Evolutionary conservation across 53 echinoderm and acorn worm genomes (phyloP), one percentile per base, ranked within the genome.

Genomic region (Stichopus horrens): DNA sequence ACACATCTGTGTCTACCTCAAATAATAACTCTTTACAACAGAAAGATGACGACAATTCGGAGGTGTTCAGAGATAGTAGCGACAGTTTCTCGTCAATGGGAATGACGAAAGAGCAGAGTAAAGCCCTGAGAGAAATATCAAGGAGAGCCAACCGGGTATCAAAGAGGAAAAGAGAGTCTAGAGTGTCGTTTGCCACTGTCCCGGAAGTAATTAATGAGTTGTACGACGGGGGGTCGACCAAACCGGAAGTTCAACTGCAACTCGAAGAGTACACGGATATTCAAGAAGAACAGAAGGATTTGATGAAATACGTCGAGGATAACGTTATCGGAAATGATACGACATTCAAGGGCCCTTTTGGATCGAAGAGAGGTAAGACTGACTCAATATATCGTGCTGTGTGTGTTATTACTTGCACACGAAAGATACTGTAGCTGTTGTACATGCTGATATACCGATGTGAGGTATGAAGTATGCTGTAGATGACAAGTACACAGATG

Each of bases 291-390:
- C 78, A 88, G 54, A 83, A 76, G 53, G 83, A 90, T 16, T 83
- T 96, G 65, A 90, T 96, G 56, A 93, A 90, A 76, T 96, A 93
- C 63, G 90, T 96, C 0, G 95, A 96, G 67, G 93, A 95, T 78
- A 93, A 96, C 57, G 93, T 95, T 57, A 88, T 95, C 67, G 96
- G 96, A 14, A 93, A 91, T 79, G 93, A 93, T 60, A 89, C 95
- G 54, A 80, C 80, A 51, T 93, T 94, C 79, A 77, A 90, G 11
- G 95, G 96, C 88, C 96, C 96, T 37, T 94, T 92, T 68, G 96
- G 96, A 65, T 74, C 88, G 65, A 90, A 95, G 88, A 88, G 89
- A 91, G 95, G 96, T 94, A 74, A 93, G 95, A 37, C n/a, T 71
- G 37, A 37, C 2, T 37, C 37, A 37, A 37, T 37, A 37, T 2